Base-by-base conservation (phyloP, 2,113 vertebrate species). In the Ovis aries region DNA sequence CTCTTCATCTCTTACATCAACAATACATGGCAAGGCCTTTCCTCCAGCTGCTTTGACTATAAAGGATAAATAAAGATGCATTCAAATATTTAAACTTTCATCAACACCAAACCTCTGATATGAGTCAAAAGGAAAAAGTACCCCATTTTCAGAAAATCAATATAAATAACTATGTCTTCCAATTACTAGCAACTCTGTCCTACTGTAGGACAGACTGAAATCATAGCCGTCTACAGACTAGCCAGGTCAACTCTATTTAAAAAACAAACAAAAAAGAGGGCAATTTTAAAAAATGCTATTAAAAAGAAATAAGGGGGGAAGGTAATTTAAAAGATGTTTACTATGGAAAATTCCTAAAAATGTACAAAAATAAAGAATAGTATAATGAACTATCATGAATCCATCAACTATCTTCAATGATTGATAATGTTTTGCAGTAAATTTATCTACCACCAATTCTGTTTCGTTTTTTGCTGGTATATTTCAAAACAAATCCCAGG, bases 11-110 rank as follows among this genome's bases (percentile, higher is more conserved):
- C 99, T 99, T 64, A 99, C 99, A 31, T 99, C 99, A 3, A 99
- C 99, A 0, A 99, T 3, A 17, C 99, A 99, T 0, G 99, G 99
- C 97, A 99, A 98, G 55, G 99, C 99, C 88, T 99, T 99, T 90
- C 99, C 99, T 36, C 99, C 99, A 4, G 98, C 99, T 0, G 99
- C 99, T 99, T 99, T 99, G 98, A 99, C 99, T 99, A 98, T 19
- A 87, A 77, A 95, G 45, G 83, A 55, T 83, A 50, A 94, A 57
- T 27, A 77, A 43, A 77, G 23, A 43, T 14, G 33, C 57, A 97
- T 27, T 89, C 43, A 88, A 90, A 62, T 50, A 64, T 21, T 59
- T 36, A 6, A 93, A 15, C 82, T 90, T 94, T 82, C 71, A 64
- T 89, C 81, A 36, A 9, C 15, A 55, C 45, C 33, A 55, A 36